Conservation (phyloP, 2,888 invertebrate genomes). For the Uloborus plumipes region DNA sequence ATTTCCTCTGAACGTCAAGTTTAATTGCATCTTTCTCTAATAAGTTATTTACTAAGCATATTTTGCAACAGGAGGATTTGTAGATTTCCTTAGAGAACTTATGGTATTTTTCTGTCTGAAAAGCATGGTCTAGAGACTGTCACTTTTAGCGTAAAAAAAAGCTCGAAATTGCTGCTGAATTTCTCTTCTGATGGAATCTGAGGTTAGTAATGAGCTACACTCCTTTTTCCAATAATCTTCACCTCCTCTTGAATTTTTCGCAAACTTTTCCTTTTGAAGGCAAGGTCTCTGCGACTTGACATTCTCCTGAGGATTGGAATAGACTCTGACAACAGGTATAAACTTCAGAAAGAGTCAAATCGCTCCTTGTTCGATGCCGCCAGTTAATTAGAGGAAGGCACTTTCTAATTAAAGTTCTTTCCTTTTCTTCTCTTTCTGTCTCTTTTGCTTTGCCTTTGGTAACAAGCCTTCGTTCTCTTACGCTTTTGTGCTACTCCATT, state of each 20-base stretch:
- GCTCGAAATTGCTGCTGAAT: too few relatives aligned
- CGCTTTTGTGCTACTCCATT: constrained; percentile 17
- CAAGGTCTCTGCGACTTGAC: constrained; percentile 3
- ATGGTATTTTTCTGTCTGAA: too few relatives aligned
- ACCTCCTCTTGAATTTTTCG: constrained; percentile 24
- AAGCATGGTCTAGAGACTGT: too few relatives aligned
- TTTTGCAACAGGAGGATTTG: too few relatives aligned
- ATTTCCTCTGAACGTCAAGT: too few relatives aligned
- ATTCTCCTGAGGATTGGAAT: constrained; percentile 35
- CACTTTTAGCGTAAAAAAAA: too few relatives aligned
- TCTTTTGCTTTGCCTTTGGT: constrained; percentile 30
- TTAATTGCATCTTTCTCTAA: too few relatives aligned
- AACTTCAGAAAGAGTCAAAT: constrained; percentile 53
- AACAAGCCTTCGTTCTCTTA: constrained; percentile 30
- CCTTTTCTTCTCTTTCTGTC: constrained; percentile 21
- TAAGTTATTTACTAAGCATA: too few relatives aligned
- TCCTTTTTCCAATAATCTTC: constrained; percentile 32
- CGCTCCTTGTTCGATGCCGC: constrained; percentile 49
- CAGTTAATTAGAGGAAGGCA: constrained; percentile 58
- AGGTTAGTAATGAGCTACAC: constrained; percentile 40
- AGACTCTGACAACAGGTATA: constrained; percentile 58
- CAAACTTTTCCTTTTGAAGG: constrained; percentile 8
- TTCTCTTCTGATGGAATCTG: constrained; percentile 24
- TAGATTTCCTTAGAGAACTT: too few relatives aligned
- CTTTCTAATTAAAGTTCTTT: constrained; percentile 60